These are phyloP conservation scores for Zosterops hypoxanthus DNA, from an alignment of 2,113 vertebrate genomes.

Conservation along the genomic window DNA sequence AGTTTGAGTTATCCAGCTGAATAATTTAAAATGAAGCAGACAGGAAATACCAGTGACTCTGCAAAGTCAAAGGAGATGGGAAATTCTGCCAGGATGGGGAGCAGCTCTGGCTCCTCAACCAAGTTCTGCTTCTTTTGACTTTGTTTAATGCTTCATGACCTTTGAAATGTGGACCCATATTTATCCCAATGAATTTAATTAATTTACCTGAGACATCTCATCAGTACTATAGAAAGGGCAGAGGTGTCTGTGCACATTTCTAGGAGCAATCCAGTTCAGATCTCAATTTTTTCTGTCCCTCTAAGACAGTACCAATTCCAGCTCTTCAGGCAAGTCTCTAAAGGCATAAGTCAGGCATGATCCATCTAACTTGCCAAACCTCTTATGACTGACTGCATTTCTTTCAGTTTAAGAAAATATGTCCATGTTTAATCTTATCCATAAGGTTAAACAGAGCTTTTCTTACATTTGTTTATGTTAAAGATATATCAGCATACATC, in stretches of 20 bases:
- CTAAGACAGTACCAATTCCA: neutral
- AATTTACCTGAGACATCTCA: neutral
- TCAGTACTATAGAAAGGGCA: neutral
- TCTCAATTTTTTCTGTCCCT: neutral
- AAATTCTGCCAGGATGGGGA: neutral
- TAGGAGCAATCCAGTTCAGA: neutral
- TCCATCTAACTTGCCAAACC: neutral
- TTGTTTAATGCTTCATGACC: neutral
- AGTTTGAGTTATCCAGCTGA: neutral
- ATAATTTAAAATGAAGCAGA: neutral
- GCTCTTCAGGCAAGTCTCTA: neutral
- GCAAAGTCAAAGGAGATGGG: neutral
- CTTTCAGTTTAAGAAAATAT: neutral
- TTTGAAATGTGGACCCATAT: neutral
- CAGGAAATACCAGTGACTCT: neutral
- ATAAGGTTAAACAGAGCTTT: neutral
- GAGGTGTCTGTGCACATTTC: neutral
- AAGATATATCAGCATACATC: neutral
- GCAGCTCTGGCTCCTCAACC: neutral
- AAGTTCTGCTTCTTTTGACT: neutral
- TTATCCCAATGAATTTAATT: neutral
- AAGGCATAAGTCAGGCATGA: neutral
- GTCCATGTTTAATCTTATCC: neutral
- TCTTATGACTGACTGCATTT: neutral
- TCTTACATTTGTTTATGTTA: neutral